Base-by-base conservation (phyloP, 1,140 invertebrate species). In the Trichoplusia ni region DNA sequence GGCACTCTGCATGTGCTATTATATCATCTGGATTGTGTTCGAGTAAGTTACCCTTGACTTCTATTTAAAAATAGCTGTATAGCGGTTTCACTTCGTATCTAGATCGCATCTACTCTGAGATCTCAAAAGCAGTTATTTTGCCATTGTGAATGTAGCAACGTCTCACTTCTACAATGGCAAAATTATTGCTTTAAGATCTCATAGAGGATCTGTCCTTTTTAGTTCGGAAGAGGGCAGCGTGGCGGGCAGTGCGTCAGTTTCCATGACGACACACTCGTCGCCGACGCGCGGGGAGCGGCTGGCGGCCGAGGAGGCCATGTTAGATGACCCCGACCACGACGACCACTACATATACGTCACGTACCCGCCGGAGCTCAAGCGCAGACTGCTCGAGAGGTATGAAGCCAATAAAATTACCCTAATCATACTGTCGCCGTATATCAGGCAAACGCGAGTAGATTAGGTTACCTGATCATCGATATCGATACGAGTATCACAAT, bases 11-110 rank as follows among this genome's bases (percentile, higher is more conserved):
- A 93, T 96, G 77, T 97, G 95, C 89, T 97, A 97, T 82, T 97
- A 97, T 89, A 94, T 97, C 77, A 96, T 97, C 68, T 97, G 96
- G 95, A 94, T 96, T 59, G 92, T 97, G 27, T 97, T 96, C 91
- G 95, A 96, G 96, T 97, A 93, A 94, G 95, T 94, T 42, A 37
- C 31, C 42, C 18, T n/a, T n/a, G n/a, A n/a, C n/a, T n/a, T n/a
- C n/a, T n/a, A n/a, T n/a, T n/a, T n/a, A n/a, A n/a, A n/a, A n/a
- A n/a, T n/a, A n/a, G n/a, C n/a, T n/a, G n/a, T n/a, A n/a, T n/a
- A n/a, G n/a, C n/a, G n/a, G n/a, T n/a, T n/a, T n/a, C n/a, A n/a
- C n/a, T n/a, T n/a, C n/a, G n/a, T n/a, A n/a, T n/a, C n/a, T n/a
- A n/a, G n/a, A n/a, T n/a, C n/a, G n/a, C n/a, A n/a, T n/a, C n/a